Conservation (phyloP, 2,888 invertebrate genomes). For the Gryllus longicercus region DNA sequence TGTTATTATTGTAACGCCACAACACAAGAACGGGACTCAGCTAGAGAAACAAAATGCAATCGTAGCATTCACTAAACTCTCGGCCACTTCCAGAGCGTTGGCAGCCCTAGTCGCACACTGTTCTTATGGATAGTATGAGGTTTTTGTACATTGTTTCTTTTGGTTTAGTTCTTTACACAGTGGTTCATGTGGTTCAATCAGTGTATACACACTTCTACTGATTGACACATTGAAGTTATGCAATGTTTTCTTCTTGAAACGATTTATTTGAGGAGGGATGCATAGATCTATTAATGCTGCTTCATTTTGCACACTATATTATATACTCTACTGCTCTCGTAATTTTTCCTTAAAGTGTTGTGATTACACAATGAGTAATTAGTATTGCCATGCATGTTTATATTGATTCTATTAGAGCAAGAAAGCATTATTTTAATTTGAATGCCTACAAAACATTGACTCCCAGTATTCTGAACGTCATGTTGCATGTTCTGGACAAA, state of each 20-base stretch:
- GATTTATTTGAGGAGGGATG: not conserved
- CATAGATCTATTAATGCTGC: not conserved
- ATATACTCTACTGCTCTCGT: not conserved
- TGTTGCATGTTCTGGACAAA: not conserved
- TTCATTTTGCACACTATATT: not conserved
- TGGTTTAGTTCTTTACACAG: not conserved
- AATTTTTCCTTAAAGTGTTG: not conserved
- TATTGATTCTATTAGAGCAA: constrained; percentile 1
- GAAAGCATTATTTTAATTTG: constrained; percentile 11
- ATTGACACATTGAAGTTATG: not conserved
- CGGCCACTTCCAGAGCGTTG: no score
- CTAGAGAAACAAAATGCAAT: no score
- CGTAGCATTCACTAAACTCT: no score
- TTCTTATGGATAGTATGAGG: not conserved
- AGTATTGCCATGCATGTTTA: constrained; percentile 4
- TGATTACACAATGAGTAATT: not conserved
- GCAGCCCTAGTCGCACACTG: not conserved
- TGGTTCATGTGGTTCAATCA: constrained; percentile 7
- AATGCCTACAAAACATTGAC: not conserved
- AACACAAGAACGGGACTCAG: no score
- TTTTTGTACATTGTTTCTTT: not conserved
- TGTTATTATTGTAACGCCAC: no score
- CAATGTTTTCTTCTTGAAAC: not conserved
- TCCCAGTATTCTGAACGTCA: not conserved
- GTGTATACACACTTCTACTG: not conserved